phyloP scores from a whole-genome alignment of 2,113 vertebrate species.

The Callipepla squamata region DNA sequence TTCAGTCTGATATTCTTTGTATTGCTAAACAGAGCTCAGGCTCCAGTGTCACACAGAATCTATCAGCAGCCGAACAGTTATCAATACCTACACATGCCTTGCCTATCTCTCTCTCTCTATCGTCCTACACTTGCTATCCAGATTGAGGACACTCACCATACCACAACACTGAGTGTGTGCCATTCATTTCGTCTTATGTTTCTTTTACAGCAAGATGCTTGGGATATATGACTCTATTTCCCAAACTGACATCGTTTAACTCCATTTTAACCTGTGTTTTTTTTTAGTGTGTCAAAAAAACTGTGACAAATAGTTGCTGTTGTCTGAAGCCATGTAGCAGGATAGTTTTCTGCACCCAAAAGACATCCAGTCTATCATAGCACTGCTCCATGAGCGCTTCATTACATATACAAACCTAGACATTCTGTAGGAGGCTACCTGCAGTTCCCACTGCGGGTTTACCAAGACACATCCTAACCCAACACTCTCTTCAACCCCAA shows the following conservation, averaged over 20 bases:
- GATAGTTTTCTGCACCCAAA: neutral
- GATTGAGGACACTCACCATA: rapidly evolving
- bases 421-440: rapidly evolving
- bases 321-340: neutral
- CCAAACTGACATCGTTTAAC: neutral
- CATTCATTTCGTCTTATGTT: neutral
- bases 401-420: neutral
- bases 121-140: neutral
- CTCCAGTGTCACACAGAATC: neutral
- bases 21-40: neutral
- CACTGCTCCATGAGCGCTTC: neutral
- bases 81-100: neutral
- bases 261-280: neutral
- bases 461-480: neutral
- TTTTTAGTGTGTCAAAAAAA: neutral
- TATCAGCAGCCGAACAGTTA: neutral
- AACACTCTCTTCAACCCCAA: neutral
- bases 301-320: neutral
- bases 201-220: neutral
- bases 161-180: rapidly evolving
- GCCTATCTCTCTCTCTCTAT: neutral
- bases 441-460: neutral
- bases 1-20: slow-evolving; percentile 53
- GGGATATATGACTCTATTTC: neutral
- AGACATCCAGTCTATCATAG: neutral